Evolutionary conservation across 1,140 invertebrate species (phyloP).

Genomic region (Brachionus asplanchnoidis): DNA sequence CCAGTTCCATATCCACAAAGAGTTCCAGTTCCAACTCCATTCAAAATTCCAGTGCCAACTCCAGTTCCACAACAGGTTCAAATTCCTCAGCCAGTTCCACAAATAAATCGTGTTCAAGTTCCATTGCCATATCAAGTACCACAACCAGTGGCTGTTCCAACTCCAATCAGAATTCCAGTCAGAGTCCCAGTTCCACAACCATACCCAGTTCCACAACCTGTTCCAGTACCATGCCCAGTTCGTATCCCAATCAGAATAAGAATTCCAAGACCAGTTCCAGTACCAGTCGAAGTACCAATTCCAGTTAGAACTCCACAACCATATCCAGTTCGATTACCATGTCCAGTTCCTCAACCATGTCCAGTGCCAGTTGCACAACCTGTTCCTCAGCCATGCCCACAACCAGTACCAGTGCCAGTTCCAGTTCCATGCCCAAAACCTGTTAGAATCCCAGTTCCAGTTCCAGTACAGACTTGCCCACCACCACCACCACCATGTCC

Average conservation of each 20-base stretch:
- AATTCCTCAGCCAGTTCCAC: not conserved
- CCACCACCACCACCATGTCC: not conserved
- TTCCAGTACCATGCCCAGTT: not conserved
- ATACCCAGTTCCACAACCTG: not conserved
- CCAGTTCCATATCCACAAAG: not conserved
- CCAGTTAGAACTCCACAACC: not conserved
- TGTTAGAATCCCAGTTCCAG: not conserved
- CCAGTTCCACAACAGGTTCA: not conserved
- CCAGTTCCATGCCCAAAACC: not conserved
- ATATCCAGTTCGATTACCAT: not conserved
- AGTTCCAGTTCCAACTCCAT: not conserved
- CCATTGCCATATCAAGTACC: not conserved
- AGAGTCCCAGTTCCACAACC: not conserved
- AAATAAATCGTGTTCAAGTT: not conserved
- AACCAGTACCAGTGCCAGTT: not conserved
- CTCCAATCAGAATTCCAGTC: not conserved
- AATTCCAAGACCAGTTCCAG: conserved; percentile 2
- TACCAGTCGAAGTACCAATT: not conserved
- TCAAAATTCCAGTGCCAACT: not conserved
- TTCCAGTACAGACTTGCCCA: not conserved
- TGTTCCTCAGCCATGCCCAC: not conserved
- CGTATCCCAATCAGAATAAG: not conserved
- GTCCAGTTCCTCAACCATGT: not conserved
- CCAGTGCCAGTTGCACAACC: not conserved
- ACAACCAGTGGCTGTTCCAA: not conserved